A percentile compares a stretch with the other conserved stretches of the same genome.
Evolutionary conservation across 2,113 vertebrate species (phyloP).

Genomic region (Halcyon malimbica): DNA sequence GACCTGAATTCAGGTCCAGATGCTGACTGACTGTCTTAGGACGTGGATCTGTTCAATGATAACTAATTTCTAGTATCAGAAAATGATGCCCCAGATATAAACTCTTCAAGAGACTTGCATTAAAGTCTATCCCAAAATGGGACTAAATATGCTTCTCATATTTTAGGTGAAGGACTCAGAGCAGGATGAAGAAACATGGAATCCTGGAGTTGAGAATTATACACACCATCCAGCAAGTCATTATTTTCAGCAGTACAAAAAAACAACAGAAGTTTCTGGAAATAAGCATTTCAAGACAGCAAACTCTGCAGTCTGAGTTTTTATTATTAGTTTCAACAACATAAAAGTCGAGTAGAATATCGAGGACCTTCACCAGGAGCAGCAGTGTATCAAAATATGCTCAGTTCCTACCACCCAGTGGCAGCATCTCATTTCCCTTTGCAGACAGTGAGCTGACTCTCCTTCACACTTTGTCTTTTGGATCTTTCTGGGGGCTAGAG

Average conservation of each 20-base stretch:
- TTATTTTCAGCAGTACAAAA: not conserved
- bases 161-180: not conserved
- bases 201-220: not conserved
- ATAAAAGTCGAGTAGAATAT: not conserved
- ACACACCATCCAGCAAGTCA: not conserved
- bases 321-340: not conserved
- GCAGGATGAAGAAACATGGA: not conserved
- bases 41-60: not conserved
- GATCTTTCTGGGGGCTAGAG: not conserved
- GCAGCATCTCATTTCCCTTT: not conserved
- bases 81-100: not conserved
- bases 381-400: not conserved
- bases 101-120: not conserved
- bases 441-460: not conserved
- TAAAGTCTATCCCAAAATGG: not conserved
- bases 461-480: not conserved
- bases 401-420: conserved; percentile 47
- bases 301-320: not conserved
- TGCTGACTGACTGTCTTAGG: not conserved
- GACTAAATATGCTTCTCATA: not conserved
- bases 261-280: rapidly evolving
- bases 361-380: not conserved
- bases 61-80: not conserved
- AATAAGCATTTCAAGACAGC: not conserved
- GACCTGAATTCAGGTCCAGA: too few relatives aligned